Base-by-base conservation (phyloP, 2,888 invertebrate genomes). In the Dicyrtoma fusca region DNA sequence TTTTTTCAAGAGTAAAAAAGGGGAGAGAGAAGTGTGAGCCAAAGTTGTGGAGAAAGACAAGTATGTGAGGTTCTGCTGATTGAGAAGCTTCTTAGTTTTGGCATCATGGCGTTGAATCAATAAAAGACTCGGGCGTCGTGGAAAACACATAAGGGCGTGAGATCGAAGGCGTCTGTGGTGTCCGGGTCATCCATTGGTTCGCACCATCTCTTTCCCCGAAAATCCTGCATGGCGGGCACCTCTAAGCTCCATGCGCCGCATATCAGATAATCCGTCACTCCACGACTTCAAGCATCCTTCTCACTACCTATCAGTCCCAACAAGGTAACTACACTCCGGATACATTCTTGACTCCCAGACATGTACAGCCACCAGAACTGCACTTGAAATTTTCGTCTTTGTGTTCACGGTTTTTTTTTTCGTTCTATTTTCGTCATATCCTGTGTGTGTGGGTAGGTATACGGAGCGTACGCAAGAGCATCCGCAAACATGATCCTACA, bases 131-230 rank as follows among this genome's bases (percentile, higher is more conserved):
- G 75, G 77, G 79, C 80, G 80, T 79, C 74, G 78, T 80, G 76
- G 76, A 74, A 76, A 79, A 80, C 80, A 80, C 78, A 75, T 79
- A 78, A 79, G 78, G 80, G 78, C 80, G 80, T 80, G 80, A 79
- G 78, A 76, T 79, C 76, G 75, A 76, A 79, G 80, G 78, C 78
- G 77, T 80, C 76, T 77, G 79, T 76, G 79, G 80, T 79, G 78
- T 77, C 77, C 78, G 78, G 78, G 80, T 80, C 80, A 80, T 80
- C 79, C 78, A 80, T 80, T 80, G 80, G 80, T 77, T 80, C 78
- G 77, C 79, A 80, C 79, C 80, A 75, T 75, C 75, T 75, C 76
- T 77, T 73, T 74, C 76, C 76, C 78, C 73, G 77, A 78, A 79
- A 80, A 79, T 75, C 77, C 77, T 75, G 79, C 77, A 79, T 78